Evolutionary conservation across 2,797 vertebrate genomes (phyloP).

Genomic region (Mus spretus): DNA sequence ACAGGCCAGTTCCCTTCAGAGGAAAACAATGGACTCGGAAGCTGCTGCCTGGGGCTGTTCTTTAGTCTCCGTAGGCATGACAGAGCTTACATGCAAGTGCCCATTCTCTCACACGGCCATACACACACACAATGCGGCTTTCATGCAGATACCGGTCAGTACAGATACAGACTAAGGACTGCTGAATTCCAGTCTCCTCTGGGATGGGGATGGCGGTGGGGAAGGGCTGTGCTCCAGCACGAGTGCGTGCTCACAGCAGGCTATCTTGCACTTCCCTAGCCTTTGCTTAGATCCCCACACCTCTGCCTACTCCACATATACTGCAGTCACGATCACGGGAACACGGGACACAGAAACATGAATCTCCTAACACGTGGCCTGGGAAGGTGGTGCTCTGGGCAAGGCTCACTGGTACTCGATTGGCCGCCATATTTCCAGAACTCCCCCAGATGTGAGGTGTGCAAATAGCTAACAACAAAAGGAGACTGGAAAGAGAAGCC

Average conservation of each 20-base stretch:
- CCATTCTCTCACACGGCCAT: too few species aligned
- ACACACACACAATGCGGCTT: neutral
- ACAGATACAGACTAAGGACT: neutral
- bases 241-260: constrained; percentile 5
- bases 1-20: neutral
- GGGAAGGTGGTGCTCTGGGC: neutral
- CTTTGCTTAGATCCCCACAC: neutral
- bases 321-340: neutral
- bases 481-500: neutral
- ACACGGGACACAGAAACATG: neutral
- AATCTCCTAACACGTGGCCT: neutral
- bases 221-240: neutral
- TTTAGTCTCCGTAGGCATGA: neutral
- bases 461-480: neutral
- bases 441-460: neutral
- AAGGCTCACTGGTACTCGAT: neutral
- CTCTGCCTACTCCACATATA: neutral
- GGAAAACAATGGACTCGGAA: neutral
- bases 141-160: neutral
- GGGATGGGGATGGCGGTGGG: neutral
- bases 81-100: neutral
- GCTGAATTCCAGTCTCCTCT: neutral
- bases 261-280: neutral
- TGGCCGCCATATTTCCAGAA: neutral
- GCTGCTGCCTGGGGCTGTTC: neutral